phyloP scores from a whole-genome alignment of 2,113 vertebrate species.

The Melanocharis versteri region DNA sequence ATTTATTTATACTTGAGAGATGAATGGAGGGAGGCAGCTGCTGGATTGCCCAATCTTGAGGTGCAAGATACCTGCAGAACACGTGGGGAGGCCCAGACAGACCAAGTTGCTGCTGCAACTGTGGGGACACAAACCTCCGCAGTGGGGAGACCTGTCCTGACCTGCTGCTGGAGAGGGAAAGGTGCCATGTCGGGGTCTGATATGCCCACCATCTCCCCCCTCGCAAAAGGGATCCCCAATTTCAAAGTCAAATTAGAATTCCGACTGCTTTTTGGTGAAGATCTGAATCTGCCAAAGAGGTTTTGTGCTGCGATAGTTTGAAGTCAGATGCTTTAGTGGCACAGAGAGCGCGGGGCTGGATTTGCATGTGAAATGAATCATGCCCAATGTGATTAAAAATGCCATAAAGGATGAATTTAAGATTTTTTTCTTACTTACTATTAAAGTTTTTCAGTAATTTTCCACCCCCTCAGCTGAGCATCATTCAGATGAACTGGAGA shows the following conservation, averaged over 20 bases:
- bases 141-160: background rate
- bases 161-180: background rate
- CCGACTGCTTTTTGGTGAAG: background rate
- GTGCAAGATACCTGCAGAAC: background rate
- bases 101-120: accelerated
- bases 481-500: background rate
- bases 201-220: accelerated
- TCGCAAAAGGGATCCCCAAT: background rate
- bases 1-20: background rate
- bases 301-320: constrained; percentile 37
- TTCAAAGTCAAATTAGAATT: background rate
- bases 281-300: background rate
- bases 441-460: constrained; percentile 42
- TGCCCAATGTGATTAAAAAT: background rate
- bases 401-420: constrained; percentile 8
- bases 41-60: background rate
- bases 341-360: background rate
- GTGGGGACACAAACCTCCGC: background rate
- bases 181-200: accelerated
- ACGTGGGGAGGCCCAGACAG: background rate
- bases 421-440: constrained; percentile 18
- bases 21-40: background rate
- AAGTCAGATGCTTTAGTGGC: constrained; percentile 15
- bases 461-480: constrained; percentile 17
- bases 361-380: constrained; percentile 62